A percentile compares a stretch with the other conserved stretches of the same genome.
These are phyloP conservation scores for Oceanodroma tethys DNA, from an alignment of 2,113 vertebrate genomes.

Conservation along the genomic window DNA sequence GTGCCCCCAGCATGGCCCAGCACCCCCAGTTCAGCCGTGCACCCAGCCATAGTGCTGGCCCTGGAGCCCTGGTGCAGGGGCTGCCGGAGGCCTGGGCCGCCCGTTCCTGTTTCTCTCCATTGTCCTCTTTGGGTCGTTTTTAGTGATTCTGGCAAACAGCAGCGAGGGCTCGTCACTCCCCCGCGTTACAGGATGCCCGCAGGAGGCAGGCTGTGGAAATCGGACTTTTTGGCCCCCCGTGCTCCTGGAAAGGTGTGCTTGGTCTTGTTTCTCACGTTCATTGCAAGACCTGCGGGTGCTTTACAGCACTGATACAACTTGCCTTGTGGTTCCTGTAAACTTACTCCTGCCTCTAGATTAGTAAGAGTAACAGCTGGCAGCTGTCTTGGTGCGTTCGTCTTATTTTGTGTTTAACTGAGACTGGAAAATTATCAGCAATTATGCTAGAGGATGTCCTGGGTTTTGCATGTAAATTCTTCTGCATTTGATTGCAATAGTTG, in stretches of 20 bases:
- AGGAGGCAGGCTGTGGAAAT: not conserved
- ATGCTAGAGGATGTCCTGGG: not conserved
- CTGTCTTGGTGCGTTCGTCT: rapidly evolving
- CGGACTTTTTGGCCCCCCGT: rapidly evolving
- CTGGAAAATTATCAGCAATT: not conserved
- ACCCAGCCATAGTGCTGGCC: not conserved
- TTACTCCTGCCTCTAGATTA: not conserved
- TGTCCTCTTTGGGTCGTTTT: not conserved
- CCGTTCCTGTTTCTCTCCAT: rapidly evolving
- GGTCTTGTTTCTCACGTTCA: not conserved
- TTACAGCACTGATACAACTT: not conserved
- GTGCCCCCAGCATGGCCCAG: not conserved
- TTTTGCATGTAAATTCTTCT: not conserved
- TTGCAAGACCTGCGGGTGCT: not conserved
- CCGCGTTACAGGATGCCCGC: rapidly evolving
- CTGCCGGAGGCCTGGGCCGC: rapidly evolving
- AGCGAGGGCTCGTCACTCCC: rapidly evolving
- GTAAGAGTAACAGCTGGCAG: not conserved
- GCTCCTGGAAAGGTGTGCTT: not conserved
- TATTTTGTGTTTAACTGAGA: not conserved
- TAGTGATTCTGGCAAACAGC: not conserved
- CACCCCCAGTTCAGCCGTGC: rapidly evolving
- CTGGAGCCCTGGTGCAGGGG: not conserved
- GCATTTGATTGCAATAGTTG: not conserved
- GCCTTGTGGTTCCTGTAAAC: not conserved